These are phyloP conservation scores for Phaonia tiefii DNA, from an alignment of 2,888 invertebrate species.

Conservation along the genomic window DNA sequence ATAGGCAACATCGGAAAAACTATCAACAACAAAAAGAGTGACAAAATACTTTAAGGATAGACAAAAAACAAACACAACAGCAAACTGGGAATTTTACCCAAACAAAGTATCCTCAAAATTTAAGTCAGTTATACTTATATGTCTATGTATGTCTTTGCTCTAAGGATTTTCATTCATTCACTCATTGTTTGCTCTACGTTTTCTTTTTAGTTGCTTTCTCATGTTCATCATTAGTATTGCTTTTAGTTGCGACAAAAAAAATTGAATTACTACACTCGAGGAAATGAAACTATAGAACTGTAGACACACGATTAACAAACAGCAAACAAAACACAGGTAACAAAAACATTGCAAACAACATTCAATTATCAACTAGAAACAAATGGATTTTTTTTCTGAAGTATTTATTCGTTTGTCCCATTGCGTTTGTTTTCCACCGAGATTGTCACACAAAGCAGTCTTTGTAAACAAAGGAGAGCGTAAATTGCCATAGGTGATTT, in stretches of 20 bases:
- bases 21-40: background rate
- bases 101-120: slow-evolving; percentile 2
- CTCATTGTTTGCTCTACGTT: slow-evolving; percentile 12
- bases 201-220: slow-evolving; percentile 7
- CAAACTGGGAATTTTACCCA: background rate
- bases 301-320: background rate
- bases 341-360: slow-evolving; percentile 2
- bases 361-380: slow-evolving; percentile 31
- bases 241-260: slow-evolving; percentile 17
- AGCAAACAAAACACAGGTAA: background rate
- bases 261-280: slow-evolving; percentile 18
- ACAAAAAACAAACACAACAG: slow-evolving; percentile 36
- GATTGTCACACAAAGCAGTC: no score
- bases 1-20: background rate
- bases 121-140: slow-evolving; percentile 14
- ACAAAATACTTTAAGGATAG: slow-evolving; percentile 47
- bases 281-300: background rate
- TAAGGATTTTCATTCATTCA: slow-evolving; percentile 25
- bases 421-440: no score
- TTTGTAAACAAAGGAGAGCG: no score
- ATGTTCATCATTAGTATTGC: slow-evolving; percentile 28
- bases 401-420: slow-evolving; percentile 3
- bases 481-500: no score
- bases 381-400: slow-evolving; percentile 22
- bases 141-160: slow-evolving; percentile 10